Conservation (phyloP, 2,888 invertebrate genomes). For the Meiosimyza decipiens region DNA sequence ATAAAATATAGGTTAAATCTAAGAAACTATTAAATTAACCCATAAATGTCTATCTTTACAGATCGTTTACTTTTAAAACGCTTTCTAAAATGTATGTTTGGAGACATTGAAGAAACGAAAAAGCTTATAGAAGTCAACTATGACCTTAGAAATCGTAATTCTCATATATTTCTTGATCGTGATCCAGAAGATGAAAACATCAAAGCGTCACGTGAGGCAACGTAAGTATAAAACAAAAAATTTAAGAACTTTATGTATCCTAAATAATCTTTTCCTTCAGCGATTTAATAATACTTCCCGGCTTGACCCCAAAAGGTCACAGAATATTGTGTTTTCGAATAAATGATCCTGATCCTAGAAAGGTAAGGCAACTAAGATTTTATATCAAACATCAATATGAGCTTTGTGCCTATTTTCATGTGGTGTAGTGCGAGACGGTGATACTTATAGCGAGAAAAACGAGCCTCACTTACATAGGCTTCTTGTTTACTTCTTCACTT, state of each 20-base stretch:
- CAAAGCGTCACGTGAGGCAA: conserved; percentile 43
- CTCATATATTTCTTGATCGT: conserved; percentile 69
- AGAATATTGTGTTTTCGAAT: conserved; percentile 54
- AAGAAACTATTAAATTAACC: neutral
- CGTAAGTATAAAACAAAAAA: conserved; percentile 45
- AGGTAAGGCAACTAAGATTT: conserved; percentile 45
- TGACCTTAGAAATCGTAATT: conserved; percentile 68
- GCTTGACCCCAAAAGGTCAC: conserved; percentile 57
- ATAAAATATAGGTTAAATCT: too few species aligned
- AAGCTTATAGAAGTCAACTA: conserved; percentile 63
- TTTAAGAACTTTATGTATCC: neutral
- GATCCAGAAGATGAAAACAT: conserved; percentile 63
- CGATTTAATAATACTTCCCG: conserved; percentile 56
- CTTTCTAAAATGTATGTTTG: conserved; percentile 56
- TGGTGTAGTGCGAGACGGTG: too few species aligned
- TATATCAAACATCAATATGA: too few species aligned
- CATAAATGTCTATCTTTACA: conserved; percentile 41
- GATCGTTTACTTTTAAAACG: conserved; percentile 56
- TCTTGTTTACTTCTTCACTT: too few species aligned
- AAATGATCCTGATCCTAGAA: conserved; percentile 53
- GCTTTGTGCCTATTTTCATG: too few species aligned
- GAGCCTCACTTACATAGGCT: too few species aligned
- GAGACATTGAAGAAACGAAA: conserved; percentile 56
- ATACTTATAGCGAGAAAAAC: too few species aligned
- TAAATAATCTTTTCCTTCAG: conserved; percentile 39